These are phyloP conservation scores for Casuarius casuarius DNA, from an alignment of 2,113 vertebrate genomes.

Conservation along the genomic window DNA sequence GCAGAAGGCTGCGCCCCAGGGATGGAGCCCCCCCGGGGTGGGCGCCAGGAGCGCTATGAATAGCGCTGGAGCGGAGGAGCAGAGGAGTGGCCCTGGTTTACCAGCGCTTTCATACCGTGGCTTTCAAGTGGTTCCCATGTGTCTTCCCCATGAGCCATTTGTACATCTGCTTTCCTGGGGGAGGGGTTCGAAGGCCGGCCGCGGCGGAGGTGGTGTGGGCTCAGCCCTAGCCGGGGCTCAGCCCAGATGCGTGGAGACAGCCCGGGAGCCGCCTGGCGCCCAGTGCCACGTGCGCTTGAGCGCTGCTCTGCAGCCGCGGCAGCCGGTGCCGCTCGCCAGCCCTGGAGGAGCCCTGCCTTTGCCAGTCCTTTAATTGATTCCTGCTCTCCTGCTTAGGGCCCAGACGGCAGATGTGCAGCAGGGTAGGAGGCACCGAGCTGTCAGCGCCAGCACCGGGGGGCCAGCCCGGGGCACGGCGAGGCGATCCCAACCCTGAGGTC, in stretches of 20 bases:
- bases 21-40: conserved; percentile 72
- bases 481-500: background rate
- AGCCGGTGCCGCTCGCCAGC: background rate
- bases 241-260: background rate
- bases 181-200: background rate
- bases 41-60: conserved; percentile 76
- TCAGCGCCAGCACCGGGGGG: background rate
- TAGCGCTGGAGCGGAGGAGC: conserved; percentile 59
- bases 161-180: conserved; percentile 71
- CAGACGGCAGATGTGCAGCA: conserved; percentile 19
- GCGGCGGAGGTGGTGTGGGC: background rate
- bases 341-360: background rate
- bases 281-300: background rate
- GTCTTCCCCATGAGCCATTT: conserved; percentile 70
- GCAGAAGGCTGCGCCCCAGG: conserved; percentile 59
- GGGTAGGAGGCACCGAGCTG: background rate
- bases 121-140: conserved; percentile 82
- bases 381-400: background rate
- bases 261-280: background rate
- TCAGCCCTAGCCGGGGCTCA: background rate
- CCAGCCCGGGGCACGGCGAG: background rate
- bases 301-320: background rate
- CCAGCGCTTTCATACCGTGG: conserved; percentile 71
- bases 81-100: conserved; percentile 73
- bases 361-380: conserved; percentile 55